These are phyloP conservation scores for Phengaris arion DNA, from an alignment of 2,888 invertebrate genomes.

Conservation along the genomic window DNA sequence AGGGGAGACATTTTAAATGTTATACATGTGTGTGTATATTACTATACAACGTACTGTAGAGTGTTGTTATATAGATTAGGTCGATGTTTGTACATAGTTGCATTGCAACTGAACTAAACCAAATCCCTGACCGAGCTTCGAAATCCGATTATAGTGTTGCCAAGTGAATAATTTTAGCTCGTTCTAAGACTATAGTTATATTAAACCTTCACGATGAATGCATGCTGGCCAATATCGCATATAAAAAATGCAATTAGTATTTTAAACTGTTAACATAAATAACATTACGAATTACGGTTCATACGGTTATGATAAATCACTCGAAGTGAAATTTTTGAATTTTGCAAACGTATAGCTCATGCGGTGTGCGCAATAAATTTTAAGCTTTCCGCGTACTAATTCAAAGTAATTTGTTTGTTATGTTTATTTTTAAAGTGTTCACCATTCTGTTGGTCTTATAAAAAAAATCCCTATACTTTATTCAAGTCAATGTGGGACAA, in stretches of 20 bases:
- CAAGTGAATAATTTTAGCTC: conserved; percentile 50
- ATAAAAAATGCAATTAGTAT: not conserved
- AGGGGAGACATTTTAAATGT: conserved; percentile 10
- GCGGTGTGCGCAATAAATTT: not conserved
- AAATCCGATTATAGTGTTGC: conserved; percentile 63
- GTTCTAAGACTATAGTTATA: conserved; percentile 42
- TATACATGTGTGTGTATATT: conserved; percentile 20
- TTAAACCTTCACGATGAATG: conserved; percentile 23
- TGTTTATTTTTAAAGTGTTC: not conserved
- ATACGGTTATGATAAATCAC: not conserved
- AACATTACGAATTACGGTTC: not conserved
- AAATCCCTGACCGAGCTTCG: conserved; percentile 59
- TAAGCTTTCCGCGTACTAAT: not conserved
- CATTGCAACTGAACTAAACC: conserved; percentile 39
- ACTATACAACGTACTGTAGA: conserved; percentile 40
- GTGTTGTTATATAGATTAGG: conserved; percentile 59
- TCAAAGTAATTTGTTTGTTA: too few relatives aligned
- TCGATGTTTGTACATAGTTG: conserved; percentile 59
- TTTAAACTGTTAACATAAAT: not conserved
- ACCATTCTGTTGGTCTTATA: too few relatives aligned
- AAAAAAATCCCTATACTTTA: not conserved
- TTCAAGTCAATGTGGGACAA: not conserved
- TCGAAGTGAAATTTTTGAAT: not conserved
- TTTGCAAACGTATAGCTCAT: not conserved
- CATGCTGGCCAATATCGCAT: not conserved